Conservation (phyloP, 2,113 vertebrate genomes). For the Bucco capensis region DNA sequence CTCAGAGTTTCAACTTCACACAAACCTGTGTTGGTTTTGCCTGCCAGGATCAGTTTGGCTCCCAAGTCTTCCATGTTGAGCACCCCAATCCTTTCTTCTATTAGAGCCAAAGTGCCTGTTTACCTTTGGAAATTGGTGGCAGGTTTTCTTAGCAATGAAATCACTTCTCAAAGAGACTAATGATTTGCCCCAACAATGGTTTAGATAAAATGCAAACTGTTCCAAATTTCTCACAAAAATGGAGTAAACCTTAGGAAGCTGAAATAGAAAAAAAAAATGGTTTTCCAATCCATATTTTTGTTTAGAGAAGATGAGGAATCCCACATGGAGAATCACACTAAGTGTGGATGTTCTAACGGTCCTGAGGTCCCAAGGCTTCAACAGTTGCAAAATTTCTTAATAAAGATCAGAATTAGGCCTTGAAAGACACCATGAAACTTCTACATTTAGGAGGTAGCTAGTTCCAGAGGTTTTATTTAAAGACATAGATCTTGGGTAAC, state of each 20-base stretch:
- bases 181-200: background rate
- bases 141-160: background rate
- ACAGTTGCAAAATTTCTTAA: background rate
- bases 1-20: background rate
- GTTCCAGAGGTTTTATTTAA: background rate
- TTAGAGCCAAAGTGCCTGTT: background rate
- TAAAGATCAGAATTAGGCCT: background rate
- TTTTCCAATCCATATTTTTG: background rate
- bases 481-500: background rate
- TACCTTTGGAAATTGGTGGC: background rate
- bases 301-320: background rate
- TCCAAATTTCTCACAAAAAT: background rate
- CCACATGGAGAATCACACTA: background rate
- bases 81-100: background rate
- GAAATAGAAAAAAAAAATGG: background rate
- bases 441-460: background rate
- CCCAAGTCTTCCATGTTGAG: background rate
- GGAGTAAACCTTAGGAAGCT: background rate
- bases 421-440: background rate
- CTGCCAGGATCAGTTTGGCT: background rate
- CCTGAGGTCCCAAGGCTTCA: background rate
- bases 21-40: background rate
- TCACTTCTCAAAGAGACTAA: background rate
- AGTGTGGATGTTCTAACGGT: background rate
- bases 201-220: background rate